Evolutionary conservation across 2,113 vertebrate genomes (phyloP), one percentile per base, ranked within the genome.

Genomic region (Thunnus thynnus): DNA sequence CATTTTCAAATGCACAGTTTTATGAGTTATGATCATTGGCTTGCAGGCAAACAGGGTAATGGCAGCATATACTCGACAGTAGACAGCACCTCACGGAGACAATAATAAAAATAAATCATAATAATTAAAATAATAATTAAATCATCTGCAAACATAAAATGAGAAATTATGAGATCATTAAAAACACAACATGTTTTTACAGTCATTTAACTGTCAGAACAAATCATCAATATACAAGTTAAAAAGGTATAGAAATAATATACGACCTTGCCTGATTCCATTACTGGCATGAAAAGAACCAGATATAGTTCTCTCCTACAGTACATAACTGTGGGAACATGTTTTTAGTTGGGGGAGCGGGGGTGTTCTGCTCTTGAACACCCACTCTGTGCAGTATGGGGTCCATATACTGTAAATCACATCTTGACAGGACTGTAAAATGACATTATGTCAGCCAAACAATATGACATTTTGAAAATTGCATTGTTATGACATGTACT

Each of bases 111-210:
- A 30, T 30, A 30, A 30, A 30, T 30, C 27, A 30, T 30, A 30
- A 30, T 30, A 30, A 30, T 30, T 30, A 30, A 30, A 30, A 30
- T 30, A 30, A 30, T 36, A 18, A 56, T 8, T 17, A 51, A 30
- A 44, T 65, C 14, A 27, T 60, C 61, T 50, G 44, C 47, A 48
- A 80, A 76, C 56, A 63, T 8, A 22, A 62, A 55, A 56, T 58
- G 13, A 56, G 47, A 70, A 51, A 13, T 7, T 27, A 46, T 25
- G 20, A 52, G 22, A 30, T 63, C 56, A 18, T 3, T 56, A 13
- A 72, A 62, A 67, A 11, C 17, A 20, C 57, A 12, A 41, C 3
- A 1, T 47, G 56, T 18, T 52, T 76, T 69, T 55, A 44, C 5
- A 25, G 10, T 18, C 13, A 18, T 30, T 30, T 9, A 9, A 9